These are phyloP conservation scores for Pipistrellus kuhlii DNA, from an alignment of 2,797 vertebrate species.

Conservation along the genomic window DNA sequence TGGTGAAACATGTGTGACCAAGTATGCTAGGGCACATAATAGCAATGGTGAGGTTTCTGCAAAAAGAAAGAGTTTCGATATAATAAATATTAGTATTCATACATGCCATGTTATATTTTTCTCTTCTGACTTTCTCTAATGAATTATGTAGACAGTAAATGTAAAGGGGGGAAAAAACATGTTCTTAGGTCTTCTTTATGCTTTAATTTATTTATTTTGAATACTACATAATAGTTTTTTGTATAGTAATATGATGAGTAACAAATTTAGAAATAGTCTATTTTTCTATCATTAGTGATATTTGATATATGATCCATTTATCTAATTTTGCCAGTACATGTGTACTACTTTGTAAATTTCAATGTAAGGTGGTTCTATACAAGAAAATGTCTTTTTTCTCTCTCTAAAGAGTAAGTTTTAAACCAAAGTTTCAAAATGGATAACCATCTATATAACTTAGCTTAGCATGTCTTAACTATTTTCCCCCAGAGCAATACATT, in stretches of 20 bases:
- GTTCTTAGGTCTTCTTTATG: background rate
- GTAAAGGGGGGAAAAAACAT: background rate
- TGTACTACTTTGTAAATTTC: background rate
- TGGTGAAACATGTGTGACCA: background rate
- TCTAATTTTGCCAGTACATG: background rate
- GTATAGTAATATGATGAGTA: background rate
- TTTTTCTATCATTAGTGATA: background rate
- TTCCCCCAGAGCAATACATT: background rate
- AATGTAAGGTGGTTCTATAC: background rate
- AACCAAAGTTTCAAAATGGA: constrained; percentile 22
- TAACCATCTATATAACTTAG: background rate
- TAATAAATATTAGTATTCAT: background rate
- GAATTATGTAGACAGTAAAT: background rate
- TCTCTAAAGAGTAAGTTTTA: background rate
- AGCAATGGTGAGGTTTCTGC: background rate
- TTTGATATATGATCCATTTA: background rate
- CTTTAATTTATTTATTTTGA: constrained; percentile 5
- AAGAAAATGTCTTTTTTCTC: background rate
- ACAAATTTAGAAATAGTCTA: background rate
- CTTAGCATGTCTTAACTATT: background rate
- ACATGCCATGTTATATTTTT: background rate
- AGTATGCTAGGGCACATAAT: background rate
- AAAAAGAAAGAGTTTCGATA: background rate
- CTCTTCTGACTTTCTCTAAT: background rate
- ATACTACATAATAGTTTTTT: constrained; percentile 2